Conservation (phyloP, 2,113 vertebrate species). For the Burhinus oedicnemus region DNA sequence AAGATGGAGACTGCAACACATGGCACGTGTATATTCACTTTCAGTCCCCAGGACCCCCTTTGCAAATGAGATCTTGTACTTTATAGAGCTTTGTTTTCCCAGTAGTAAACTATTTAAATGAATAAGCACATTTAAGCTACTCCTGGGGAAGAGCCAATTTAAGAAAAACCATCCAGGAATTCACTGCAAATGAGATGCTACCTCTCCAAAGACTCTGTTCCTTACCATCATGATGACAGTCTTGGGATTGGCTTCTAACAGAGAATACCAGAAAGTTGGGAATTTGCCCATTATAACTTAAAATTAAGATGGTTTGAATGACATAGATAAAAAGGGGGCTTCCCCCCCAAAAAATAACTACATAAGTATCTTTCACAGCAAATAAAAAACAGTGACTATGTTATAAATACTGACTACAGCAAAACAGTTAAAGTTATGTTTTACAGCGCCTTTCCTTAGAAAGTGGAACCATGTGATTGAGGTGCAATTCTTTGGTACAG, state of each 20-base stretch:
- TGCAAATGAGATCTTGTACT: slow-evolving; percentile 54
- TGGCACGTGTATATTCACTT: slow-evolving; percentile 8
- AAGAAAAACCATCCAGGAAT: slow-evolving; percentile 70
- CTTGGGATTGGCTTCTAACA: neutral
- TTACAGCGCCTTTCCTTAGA: neutral
- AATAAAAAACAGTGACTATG: neutral
- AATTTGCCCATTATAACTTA: neutral
- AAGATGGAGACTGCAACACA: slow-evolving; percentile 33
- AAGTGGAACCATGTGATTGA: neutral
- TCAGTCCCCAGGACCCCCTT: slow-evolving; percentile 39
- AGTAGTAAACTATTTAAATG: slow-evolving; percentile 66
- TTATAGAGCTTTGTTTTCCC: slow-evolving; percentile 53
- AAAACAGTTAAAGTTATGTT: neutral
- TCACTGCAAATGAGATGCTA: slow-evolving; percentile 68
- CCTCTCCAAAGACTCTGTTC: slow-evolving; percentile 39
- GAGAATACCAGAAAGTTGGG: neutral
- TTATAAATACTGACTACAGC: neutral
- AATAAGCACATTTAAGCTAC: slow-evolving; percentile 67
- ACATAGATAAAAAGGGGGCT: neutral
- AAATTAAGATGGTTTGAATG: neutral
- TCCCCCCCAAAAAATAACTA: neutral
- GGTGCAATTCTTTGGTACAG: neutral
- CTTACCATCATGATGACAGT: neutral
- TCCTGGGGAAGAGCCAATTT: slow-evolving; percentile 71
- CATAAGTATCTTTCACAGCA: neutral